These are phyloP conservation scores for Indicator indicator DNA, from an alignment of 2,113 vertebrate genomes.

Conservation along the genomic window DNA sequence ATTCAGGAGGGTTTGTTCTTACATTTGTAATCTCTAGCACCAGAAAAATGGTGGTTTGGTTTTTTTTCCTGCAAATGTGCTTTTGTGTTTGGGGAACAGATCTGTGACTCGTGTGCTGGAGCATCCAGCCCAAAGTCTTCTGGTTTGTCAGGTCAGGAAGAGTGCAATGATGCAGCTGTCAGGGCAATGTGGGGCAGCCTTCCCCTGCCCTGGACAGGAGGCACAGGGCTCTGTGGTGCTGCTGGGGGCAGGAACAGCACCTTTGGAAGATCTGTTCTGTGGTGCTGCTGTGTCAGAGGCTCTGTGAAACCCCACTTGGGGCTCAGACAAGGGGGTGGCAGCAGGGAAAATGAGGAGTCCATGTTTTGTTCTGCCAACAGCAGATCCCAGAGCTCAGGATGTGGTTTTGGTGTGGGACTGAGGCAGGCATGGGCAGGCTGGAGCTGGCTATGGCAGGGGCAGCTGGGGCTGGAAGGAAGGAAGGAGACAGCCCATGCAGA, in stretches of 20 bases:
- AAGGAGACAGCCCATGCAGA: background rate
- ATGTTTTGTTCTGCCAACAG: background rate
- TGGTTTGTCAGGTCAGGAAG: background rate
- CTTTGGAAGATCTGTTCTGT: background rate
- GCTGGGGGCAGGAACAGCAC: background rate
- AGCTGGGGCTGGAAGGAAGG: background rate
- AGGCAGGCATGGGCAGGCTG: background rate
- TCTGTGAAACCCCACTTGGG: background rate
- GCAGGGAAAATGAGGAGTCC: background rate
- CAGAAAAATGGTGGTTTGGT: background rate
- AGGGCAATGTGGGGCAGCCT: background rate
- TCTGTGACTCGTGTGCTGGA: background rate
- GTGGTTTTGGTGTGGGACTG: background rate
- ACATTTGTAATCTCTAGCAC: background rate
- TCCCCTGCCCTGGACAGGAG: background rate
- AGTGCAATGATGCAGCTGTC: rapidly evolving
- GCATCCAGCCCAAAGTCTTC: background rate
- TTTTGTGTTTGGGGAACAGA: background rate
- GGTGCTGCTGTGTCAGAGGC: background rate
- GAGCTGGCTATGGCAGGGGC: background rate
- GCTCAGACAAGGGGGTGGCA: too few species aligned
- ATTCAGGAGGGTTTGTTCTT: background rate
- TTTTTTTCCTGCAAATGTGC: background rate
- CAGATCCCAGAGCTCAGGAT: background rate
- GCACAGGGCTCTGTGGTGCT: background rate